phyloP scores from a whole-genome alignment of 2,888 invertebrate genomes.

The Baronia brevicornis region DNA sequence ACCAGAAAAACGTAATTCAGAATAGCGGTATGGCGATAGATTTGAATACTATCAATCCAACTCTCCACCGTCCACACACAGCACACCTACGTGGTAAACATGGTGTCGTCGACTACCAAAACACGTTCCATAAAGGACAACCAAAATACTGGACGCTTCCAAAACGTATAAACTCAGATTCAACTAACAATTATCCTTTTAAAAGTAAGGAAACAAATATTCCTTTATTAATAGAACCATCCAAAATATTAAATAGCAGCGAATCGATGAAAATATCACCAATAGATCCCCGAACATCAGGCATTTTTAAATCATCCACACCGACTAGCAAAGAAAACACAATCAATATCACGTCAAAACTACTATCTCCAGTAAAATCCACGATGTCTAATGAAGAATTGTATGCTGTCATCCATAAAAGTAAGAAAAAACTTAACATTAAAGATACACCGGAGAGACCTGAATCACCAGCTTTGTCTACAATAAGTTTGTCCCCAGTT shows the following conservation, averaged over 20 bases:
- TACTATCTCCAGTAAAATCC: conserved; percentile 80
- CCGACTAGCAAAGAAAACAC: conserved; percentile 75
- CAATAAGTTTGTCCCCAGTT: conserved; percentile 66
- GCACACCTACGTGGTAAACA: conserved; percentile 55
- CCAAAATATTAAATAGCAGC: conserved; percentile 27
- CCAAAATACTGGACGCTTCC: conserved; percentile 78
- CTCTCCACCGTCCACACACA: conserved; percentile 43
- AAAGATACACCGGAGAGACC: conserved; percentile 70
- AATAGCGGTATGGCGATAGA: conserved; percentile 40
- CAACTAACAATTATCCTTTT: conserved; percentile 32
- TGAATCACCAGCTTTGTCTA: conserved; percentile 62
- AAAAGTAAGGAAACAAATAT: conserved; percentile 27
- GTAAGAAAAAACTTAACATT: conserved; percentile 83
- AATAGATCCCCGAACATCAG: conserved; percentile 78
- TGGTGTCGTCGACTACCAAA: conserved; percentile 47
- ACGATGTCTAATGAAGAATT: conserved; percentile 87
- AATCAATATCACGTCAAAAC: conserved; percentile 62
- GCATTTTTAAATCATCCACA: conserved; percentile 80
- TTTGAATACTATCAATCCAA: conserved; percentile 44
- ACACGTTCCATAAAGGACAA: conserved; percentile 42
- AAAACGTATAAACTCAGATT: conserved; percentile 41
- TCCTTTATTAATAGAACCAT: conserved; percentile 23
- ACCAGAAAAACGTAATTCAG: conserved; percentile 37
- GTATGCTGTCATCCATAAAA: conserved; percentile 85
- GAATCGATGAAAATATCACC: conserved; percentile 79